A percentile compares a stretch with the other conserved stretches of the same genome.
phyloP scores from a whole-genome alignment of 2,888 invertebrate species.

The Elgonia sp. region DNA sequence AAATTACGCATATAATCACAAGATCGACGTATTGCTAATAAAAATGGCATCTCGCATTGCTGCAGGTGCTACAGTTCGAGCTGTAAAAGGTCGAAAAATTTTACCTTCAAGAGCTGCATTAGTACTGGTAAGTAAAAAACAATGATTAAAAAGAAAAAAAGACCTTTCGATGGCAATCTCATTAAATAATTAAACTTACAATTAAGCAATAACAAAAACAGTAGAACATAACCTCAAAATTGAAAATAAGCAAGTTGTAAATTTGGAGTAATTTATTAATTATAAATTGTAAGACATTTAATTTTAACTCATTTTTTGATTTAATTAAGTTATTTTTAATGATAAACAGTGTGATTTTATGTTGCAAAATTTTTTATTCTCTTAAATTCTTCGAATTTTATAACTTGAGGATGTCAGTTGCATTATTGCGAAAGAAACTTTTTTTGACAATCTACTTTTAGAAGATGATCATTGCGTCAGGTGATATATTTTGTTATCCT shows the following conservation, averaged over 20 bases:
- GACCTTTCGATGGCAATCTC: background rate
- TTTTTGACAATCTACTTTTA: conserved; percentile 63
- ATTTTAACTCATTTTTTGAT: background rate
- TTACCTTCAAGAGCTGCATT: conserved; percentile 95
- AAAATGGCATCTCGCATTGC: conserved; percentile 93
- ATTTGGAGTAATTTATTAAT: background rate
- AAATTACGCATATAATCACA: conserved; percentile 8
- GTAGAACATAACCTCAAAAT: conserved; percentile 67
- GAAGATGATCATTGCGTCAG: conserved; percentile 53
- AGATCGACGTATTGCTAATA: conserved; percentile 25
- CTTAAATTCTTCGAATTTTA: background rate
- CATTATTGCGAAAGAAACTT: conserved; percentile 55
- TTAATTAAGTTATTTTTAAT: background rate
- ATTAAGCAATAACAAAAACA: background rate
- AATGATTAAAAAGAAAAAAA: background rate
- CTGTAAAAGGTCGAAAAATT: conserved; percentile 93
- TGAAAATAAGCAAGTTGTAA: background rate
- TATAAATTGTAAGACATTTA: conserved; percentile 1
- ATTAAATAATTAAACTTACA: conserved; percentile 3
- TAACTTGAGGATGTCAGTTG: conserved; percentile 33
- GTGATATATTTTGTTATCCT: conserved; percentile 59
- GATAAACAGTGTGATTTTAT: background rate
- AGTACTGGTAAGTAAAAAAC: conserved; percentile 88
- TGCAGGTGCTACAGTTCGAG: conserved; percentile 95
- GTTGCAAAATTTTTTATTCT: background rate